phyloP scores from a whole-genome alignment of 2,113 vertebrate species.

The Myotis davidii region DNA sequence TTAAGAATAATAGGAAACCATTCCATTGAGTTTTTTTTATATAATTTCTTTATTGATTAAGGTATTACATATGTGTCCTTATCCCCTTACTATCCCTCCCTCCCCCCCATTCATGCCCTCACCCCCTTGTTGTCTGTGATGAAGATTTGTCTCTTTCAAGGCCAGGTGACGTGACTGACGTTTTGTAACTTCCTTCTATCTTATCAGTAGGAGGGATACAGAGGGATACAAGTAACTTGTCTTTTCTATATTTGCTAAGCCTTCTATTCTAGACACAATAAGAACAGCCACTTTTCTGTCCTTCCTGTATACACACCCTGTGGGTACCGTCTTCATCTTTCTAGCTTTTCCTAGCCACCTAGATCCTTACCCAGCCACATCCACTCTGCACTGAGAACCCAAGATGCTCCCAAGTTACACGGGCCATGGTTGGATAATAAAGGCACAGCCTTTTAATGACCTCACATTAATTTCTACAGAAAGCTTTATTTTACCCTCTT shows the following conservation, averaged over 20 bases:
- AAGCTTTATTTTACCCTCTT: not conserved
- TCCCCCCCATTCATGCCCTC: no score
- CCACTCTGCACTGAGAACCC: not conserved
- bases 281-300: not conserved
- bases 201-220: not conserved
- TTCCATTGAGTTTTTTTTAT: not conserved
- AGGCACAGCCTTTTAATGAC: not conserved
- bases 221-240: not conserved
- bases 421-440: not conserved
- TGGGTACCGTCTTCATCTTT: not conserved
- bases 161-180: not conserved
- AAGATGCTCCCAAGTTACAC: not conserved
- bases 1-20: not conserved
- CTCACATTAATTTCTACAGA: not conserved
- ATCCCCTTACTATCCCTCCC: no score
- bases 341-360: not conserved
- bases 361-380: not conserved
- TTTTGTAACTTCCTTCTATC: not conserved
- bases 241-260: not conserved
- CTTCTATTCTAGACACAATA: not conserved
- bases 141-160: slow-evolving; percentile 4
- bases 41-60: no score
- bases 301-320: not conserved
- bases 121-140: no score
- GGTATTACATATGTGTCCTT: no score